Evolutionary conservation across 2,113 vertebrate species (phyloP).

Genomic region (Delphinus delphis): DNA sequence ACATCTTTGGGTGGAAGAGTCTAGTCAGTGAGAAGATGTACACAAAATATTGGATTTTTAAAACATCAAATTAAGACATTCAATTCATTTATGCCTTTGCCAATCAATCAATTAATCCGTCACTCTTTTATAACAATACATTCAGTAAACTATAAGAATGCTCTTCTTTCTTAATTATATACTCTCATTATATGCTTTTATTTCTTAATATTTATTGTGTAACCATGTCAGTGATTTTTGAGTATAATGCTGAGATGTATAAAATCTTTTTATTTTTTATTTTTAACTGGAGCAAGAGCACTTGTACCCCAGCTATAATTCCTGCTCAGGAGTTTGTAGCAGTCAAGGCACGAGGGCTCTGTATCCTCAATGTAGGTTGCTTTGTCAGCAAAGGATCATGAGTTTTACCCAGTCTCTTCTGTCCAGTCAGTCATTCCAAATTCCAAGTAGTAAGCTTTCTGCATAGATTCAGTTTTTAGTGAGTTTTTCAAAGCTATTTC

Average conservation of each 20-base stretch:
- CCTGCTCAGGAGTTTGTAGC: slow-evolving; percentile 50
- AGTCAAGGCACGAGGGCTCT: slow-evolving; percentile 35
- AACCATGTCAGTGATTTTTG: neutral
- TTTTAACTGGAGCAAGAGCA: neutral
- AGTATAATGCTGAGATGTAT: neutral
- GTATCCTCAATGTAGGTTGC: slow-evolving; percentile 66
- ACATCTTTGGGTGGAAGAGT: neutral
- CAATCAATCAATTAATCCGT: neutral
- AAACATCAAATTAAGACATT: neutral
- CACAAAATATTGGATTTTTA: slow-evolving; percentile 28
- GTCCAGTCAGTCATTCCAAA: slow-evolving; percentile 68
- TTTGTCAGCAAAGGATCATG: slow-evolving; percentile 74
- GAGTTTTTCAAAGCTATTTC: slow-evolving; percentile 70
- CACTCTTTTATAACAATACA: neutral
- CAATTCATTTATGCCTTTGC: neutral
- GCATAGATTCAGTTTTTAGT: slow-evolving; percentile 63
- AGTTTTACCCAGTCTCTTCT: slow-evolving; percentile 68
- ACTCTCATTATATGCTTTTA: neutral
- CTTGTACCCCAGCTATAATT: neutral
- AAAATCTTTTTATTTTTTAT: neutral
- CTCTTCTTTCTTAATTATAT: neutral
- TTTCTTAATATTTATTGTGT: slow-evolving; percentile 17
- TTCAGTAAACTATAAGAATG: neutral
- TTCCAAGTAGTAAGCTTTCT: slow-evolving; percentile 76
- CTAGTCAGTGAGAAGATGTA: neutral